Conservation (phyloP, 2,797 vertebrate genomes). For the Gymnocypris eckloni region DNA sequence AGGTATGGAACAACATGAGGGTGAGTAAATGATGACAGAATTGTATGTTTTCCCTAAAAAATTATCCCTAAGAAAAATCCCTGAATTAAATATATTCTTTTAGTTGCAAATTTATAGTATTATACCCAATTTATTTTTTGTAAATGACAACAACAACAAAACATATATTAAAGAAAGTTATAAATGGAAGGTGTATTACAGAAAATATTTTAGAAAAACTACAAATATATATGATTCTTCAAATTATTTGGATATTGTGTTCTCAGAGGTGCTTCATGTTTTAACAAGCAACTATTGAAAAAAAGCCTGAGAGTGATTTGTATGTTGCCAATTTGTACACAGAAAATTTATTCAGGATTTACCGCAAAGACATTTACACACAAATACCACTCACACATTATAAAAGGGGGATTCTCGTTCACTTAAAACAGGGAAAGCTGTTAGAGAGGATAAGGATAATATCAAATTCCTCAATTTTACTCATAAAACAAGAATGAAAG, state of each 20-base stretch:
- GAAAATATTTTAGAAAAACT: not conserved
- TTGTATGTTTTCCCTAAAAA: not conserved
- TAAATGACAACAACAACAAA: not conserved
- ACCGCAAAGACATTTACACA: constrained; percentile 16
- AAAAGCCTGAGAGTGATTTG: constrained; percentile 19
- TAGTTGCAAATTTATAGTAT: not conserved
- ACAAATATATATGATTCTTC: not conserved
- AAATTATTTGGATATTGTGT: not conserved
- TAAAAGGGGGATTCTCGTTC: constrained; percentile 9
- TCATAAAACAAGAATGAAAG: not conserved
- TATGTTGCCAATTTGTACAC: not conserved
- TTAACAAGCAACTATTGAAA: not conserved
- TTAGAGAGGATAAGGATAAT: constrained; percentile 24
- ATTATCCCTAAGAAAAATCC: not conserved
- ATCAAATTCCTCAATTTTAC: constrained; percentile 21
- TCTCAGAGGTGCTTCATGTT: not conserved
- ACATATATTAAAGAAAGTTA: not conserved
- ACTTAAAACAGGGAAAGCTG: constrained; percentile 29
- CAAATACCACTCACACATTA: not conserved
- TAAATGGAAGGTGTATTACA: not conserved
- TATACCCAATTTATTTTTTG: not conserved
- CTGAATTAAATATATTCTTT: not conserved
- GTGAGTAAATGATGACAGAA: not conserved
- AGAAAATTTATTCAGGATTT: constrained; percentile 24
- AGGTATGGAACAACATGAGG: not conserved